phyloP scores from a whole-genome alignment of 1,140 invertebrate genomes.

The Monomorium pharaonis region DNA sequence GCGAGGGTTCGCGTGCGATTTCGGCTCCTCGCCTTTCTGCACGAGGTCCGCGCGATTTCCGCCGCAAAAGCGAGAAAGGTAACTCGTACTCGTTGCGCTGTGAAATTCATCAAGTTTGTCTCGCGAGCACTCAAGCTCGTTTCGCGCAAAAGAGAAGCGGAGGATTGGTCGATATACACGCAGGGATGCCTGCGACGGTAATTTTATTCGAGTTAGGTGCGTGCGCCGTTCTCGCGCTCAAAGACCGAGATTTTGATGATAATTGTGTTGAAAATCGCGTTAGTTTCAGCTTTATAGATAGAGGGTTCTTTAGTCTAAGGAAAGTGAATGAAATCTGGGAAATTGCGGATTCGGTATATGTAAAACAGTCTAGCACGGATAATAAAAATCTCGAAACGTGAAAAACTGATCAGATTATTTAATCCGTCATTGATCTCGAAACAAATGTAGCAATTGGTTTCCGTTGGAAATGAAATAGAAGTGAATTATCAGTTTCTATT shows the following conservation, averaged over 20 bases:
- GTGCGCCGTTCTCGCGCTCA: neutral
- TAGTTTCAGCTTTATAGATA: neutral
- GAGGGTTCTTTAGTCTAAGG: neutral
- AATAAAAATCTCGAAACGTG: too few relatives aligned
- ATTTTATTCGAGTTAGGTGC: neutral
- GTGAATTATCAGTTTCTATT: too few relatives aligned
- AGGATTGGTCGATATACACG: neutral
- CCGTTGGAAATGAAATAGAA: too few relatives aligned
- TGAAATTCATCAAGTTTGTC: slow-evolving; percentile 24
- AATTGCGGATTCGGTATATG: neutral
- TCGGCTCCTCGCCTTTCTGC: slow-evolving; percentile 4
- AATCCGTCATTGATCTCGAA: too few relatives aligned
- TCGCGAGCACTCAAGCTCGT: slow-evolving; percentile 11
- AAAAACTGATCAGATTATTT: too few relatives aligned
- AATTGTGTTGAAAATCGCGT: neutral
- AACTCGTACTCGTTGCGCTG: slow-evolving; percentile 6
- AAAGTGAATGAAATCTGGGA: neutral
- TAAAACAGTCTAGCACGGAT: too few relatives aligned
- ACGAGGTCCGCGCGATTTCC: slow-evolving; percentile 1
- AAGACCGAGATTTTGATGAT: neutral
- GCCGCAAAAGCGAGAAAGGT: slow-evolving; percentile 35
- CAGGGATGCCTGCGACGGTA: neutral
- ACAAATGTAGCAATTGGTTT: too few relatives aligned
- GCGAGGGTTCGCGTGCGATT: slow-evolving; percentile 47
- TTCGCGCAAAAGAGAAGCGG: neutral